Percentiles rank a stretch among this genome's conserved stretches.
Conservation (phyloP, 2,113 vertebrate species). For the Probosciger aterrimus region DNA sequence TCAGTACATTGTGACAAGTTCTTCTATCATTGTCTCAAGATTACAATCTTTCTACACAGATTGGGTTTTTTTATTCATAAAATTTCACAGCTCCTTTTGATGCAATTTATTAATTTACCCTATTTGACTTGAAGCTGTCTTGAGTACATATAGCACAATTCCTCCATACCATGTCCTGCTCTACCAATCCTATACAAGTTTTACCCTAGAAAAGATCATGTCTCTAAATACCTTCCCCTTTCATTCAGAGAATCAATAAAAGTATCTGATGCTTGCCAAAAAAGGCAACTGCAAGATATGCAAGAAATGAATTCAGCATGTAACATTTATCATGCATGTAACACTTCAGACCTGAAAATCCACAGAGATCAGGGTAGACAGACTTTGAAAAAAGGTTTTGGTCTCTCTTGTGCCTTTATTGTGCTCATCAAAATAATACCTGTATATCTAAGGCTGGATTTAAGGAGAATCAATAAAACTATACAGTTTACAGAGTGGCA, state of each 20-base stretch:
- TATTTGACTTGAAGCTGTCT: not conserved
- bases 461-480: not conserved
- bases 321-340: not conserved
- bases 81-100: not conserved
- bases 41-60: not conserved
- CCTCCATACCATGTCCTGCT: not conserved
- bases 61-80: not conserved
- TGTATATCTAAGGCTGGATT: not conserved
- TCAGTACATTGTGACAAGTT: not conserved
- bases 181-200: not conserved
- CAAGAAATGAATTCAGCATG: not conserved
- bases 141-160: not conserved
- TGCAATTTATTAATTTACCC: not conserved
- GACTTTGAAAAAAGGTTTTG: not conserved
- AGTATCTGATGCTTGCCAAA: not conserved
- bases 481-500: not conserved
- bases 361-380: rapidly evolving
- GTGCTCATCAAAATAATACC: not conserved
- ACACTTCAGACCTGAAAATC: not conserved
- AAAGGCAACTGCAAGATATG: not conserved
- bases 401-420: not conserved
- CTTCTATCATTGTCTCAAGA: not conserved
- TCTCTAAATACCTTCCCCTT: not conserved
- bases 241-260: not conserved
- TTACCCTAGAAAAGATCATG: not conserved